Evolutionary conservation across 2,113 vertebrate species (phyloP), one percentile per base, ranked within the genome.

Genomic region (Oreotrochilus melanogaster): DNA sequence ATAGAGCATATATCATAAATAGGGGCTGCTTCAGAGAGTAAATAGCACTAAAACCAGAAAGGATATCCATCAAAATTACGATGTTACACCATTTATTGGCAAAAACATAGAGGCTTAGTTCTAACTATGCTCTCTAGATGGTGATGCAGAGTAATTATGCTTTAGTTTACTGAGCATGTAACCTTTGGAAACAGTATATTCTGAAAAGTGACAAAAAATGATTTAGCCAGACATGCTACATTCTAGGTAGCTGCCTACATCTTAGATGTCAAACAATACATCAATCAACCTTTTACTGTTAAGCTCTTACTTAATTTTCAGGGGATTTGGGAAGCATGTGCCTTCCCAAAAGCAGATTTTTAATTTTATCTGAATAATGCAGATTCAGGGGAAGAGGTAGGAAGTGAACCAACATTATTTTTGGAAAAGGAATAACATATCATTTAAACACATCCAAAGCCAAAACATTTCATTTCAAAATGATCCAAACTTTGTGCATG

Each of bases 101-200:
- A 4, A 62, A 42, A 78, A 45, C 23, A 45, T 1, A 67, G 64
- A 78, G 61, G 64, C 67, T 78, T 7, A n/a, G 43, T 25, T 86
- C 88, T 93, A 74, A 37, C 88, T 28, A 2, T 7, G 76, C 91
- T 93, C 83, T 86, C 91, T 89, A 54, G 91, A 47, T 91, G 93
- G 95, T 58, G 88, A 65, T 91, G 92, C 83, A 85, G 92, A 43
- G 86, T 88, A 95, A 96, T 93, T 84, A 84, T 56, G 27, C 45
- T 88, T 64, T 9, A 71, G 51, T 65, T 88, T 95, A 67, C 24
- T 0, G 5, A 83, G 81, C 45, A 4, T 39, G 69, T 78, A 72
- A 88, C 91, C 91, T 88, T 88, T 67, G 86, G 47, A 78, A 25
- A 60, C 43, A 67, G 56, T 19, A 51, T 50, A 18, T 86, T 84